Conservation (phyloP, 35 echinoderm and acorn worm genomes). For the Hemicentrotus pulcherrimus region DNA sequence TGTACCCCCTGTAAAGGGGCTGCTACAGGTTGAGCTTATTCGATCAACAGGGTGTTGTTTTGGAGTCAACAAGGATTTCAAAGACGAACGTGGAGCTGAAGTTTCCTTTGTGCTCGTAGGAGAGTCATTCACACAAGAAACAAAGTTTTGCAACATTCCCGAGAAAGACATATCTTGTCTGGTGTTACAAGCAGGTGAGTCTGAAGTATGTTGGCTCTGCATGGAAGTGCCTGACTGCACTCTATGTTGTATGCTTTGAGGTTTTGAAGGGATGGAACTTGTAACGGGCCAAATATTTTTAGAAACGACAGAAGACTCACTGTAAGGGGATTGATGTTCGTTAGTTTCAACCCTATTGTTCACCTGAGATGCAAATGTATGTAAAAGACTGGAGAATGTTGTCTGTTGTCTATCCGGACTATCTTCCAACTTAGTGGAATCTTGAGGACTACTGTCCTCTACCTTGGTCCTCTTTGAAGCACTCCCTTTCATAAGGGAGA, state of each 20-base stretch:
- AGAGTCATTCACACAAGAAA: slow-evolving; percentile 40
- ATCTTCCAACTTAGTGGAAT: neutral
- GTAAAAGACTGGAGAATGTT: slow-evolving; percentile 37
- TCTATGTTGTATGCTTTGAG: neutral
- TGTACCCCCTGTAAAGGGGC: neutral
- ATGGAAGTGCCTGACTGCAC: neutral
- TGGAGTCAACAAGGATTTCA: neutral
- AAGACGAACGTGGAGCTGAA: neutral
- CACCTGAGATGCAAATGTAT: slow-evolving; percentile 50
- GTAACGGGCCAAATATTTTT: slow-evolving; percentile 6
- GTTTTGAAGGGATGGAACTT: neutral
- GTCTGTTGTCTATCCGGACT: neutral
- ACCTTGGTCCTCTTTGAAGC: neutral
- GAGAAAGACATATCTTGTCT: slow-evolving; percentile 46
- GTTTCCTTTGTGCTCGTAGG: neutral
- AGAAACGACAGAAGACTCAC: neutral
- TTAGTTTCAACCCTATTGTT: slow-evolving; percentile 15
- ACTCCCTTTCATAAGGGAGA: neutral
- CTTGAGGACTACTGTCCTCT: neutral
- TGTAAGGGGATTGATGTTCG: slow-evolving; percentile 21
- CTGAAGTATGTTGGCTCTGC: neutral
- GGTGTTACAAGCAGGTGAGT: neutral
- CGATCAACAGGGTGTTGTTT: neutral
- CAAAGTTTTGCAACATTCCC: slow-evolving; percentile 43
- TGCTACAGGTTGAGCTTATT: neutral